phyloP scores from a whole-genome alignment of 2,113 vertebrate genomes.

The Pan paniscus region DNA sequence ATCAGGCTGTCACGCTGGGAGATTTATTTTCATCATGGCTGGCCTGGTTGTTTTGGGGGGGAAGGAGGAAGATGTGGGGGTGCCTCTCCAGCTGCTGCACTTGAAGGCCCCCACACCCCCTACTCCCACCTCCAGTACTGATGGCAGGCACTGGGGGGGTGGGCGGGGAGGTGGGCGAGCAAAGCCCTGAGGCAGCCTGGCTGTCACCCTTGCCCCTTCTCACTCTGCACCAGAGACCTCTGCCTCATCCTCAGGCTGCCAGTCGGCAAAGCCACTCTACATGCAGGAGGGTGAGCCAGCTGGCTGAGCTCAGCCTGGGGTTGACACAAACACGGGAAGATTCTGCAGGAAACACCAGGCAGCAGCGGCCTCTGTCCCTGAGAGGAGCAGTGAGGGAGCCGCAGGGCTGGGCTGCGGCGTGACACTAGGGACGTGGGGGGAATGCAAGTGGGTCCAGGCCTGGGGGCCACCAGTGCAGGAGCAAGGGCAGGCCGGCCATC shows the following conservation, averaged over 20 bases:
- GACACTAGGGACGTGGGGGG: background rate
- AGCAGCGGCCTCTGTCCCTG: background rate
- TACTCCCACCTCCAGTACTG: background rate
- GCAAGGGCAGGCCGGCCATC: rapidly evolving
- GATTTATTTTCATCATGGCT: background rate
- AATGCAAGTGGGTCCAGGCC: background rate
- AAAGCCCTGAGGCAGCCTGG: background rate
- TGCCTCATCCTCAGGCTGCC: background rate
- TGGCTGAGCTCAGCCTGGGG: background rate
- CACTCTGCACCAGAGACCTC: background rate
- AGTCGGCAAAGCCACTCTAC: background rate
- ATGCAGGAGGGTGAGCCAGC: background rate
- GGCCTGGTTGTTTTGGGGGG: background rate
- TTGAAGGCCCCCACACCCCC: too few species aligned
- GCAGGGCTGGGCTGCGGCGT: rapidly evolving
- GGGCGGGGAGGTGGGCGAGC: too few species aligned
- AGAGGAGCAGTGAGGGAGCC: background rate
- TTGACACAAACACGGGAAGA: background rate
- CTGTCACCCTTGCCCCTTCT: background rate
- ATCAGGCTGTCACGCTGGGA: background rate
- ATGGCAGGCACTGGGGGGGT: background rate
- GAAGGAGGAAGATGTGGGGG: background rate
- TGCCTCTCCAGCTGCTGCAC: background rate
- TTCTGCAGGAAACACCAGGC: background rate
- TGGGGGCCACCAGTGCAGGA: background rate